phyloP scores from a whole-genome alignment of 2,888 invertebrate genomes.

The Venustoraphidia nigricollis region DNA sequence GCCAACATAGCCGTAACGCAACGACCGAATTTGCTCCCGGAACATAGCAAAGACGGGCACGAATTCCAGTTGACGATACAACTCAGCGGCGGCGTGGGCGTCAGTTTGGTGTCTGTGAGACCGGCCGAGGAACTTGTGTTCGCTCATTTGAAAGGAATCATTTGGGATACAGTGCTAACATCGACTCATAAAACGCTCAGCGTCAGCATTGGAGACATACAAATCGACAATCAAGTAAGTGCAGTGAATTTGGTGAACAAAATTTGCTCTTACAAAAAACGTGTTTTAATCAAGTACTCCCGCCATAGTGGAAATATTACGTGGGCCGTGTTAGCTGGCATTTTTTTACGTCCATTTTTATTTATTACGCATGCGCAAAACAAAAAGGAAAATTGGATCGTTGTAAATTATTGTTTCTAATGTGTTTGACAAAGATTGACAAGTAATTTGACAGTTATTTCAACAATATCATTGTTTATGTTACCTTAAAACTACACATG shows the following conservation, averaged over 20 bases:
- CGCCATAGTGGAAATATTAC: no score
- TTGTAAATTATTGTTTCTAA: no score
- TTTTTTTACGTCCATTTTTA: no score
- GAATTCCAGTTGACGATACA: slow-evolving; percentile 47
- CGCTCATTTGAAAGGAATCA: slow-evolving; percentile 48
- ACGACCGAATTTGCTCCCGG: slow-evolving; percentile 24
- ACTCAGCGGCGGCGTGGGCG: slow-evolving; percentile 48
- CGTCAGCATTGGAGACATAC: slow-evolving; percentile 62
- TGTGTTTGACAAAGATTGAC: no score
- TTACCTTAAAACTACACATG: no score
- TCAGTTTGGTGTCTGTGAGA: slow-evolving; percentile 60
- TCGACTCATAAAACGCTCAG: slow-evolving; percentile 41
- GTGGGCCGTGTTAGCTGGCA: no score
- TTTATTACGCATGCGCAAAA: no score
- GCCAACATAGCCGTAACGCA: slow-evolving; percentile 32
- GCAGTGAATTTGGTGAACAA: neutral
- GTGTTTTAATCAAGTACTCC: no score
- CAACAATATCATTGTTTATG: no score
- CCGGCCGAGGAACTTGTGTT: slow-evolving; percentile 72
- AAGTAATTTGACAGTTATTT: no score
- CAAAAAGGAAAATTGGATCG: no score
- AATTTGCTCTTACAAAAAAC: no score
- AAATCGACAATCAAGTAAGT: slow-evolving; percentile 66
- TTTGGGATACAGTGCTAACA: slow-evolving; percentile 41
- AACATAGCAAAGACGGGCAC: slow-evolving; percentile 14